Conservation (phyloP, 2,113 vertebrate species). For the Dascyllus trimaculatus region DNA sequence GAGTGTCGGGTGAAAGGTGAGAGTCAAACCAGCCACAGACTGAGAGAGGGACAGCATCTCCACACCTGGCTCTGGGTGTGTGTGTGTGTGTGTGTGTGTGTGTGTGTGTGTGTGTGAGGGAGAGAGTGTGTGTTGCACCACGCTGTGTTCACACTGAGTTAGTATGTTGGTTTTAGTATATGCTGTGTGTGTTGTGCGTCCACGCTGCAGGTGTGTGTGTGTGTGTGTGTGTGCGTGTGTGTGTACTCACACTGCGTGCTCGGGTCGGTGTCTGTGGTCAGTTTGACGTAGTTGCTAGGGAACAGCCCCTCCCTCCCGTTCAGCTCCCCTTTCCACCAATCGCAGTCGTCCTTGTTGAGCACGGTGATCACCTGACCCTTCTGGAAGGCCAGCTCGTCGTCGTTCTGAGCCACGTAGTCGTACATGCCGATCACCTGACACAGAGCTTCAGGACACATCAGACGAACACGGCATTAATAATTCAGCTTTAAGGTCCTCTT, state of each 20-base stretch:
- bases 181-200: conserved; percentile 9
- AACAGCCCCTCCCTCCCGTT: conserved; percentile 96
- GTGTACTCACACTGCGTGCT: conserved; percentile 99
- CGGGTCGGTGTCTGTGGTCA: conserved; percentile 97
- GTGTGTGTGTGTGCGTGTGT: conserved; percentile 10
- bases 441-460: conserved; percentile 69
- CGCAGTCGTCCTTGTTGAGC: conserved; percentile 96
- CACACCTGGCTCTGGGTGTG: conserved; percentile 77
- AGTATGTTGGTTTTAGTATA: conserved; percentile 21
- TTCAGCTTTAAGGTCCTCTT: background rate
- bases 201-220: background rate
- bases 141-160: conserved; percentile 86
- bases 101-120: conserved; percentile 5
- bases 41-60: conserved; percentile 74
- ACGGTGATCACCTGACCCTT: conserved; percentile 98
- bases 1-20: conserved; percentile 62
- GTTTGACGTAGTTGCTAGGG: conserved; percentile 98
- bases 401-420: conserved; percentile 98
- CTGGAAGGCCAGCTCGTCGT: conserved; percentile 97
- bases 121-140: conserved; percentile 16
- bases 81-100: conserved; percentile 49
- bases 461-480: background rate
- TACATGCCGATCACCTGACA: conserved; percentile 99
- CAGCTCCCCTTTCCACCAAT: conserved; percentile 99
- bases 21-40: conserved; percentile 65